A percentile compares a stretch with the other conserved stretches of the same genome.
phyloP scores from a whole-genome alignment of 1,140 invertebrate genomes.

The Drosophila nikananu region DNA sequence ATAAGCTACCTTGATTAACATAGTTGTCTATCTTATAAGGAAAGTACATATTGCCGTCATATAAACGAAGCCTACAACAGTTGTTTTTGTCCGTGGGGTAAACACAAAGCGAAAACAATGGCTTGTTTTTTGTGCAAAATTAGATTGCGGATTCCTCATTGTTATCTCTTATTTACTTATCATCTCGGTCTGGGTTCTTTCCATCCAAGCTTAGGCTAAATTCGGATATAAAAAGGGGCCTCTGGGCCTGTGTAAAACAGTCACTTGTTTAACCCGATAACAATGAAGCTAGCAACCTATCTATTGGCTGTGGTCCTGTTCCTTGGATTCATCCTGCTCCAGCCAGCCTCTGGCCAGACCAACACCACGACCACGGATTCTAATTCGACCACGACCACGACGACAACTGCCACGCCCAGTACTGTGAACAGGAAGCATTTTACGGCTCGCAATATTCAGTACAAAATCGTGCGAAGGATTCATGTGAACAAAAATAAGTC shows the following conservation, averaged over 20 bases:
- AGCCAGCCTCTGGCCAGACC: constrained; percentile 16
- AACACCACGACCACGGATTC: constrained; percentile 25
- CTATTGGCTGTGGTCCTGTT: constrained; percentile 38
- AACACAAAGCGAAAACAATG: constrained; percentile 11
- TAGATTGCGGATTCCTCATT: constrained; percentile 24
- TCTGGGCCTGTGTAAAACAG: background rate
- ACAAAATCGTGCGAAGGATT: constrained; percentile 16
- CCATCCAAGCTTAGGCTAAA: background rate
- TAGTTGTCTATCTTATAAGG: constrained; percentile 45
- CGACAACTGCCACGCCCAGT: constrained; percentile 7
- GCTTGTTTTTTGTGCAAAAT: constrained; percentile 10
- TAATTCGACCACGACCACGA: constrained; percentile 18
- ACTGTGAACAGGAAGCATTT: constrained; percentile 26
- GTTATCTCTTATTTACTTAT: constrained; percentile 22
- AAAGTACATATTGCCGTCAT: constrained; percentile 49
- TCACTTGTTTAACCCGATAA: background rate
- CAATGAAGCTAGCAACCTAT: constrained; percentile 40
- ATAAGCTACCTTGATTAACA: constrained; percentile 46
- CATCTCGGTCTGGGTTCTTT: constrained; percentile 3
- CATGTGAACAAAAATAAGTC: constrained; percentile 4
- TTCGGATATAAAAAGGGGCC: constrained; percentile 22
- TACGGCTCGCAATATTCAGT: constrained; percentile 2
- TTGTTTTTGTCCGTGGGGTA: constrained; percentile 13
- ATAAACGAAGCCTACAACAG: constrained; percentile 25
- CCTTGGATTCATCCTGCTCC: constrained; percentile 18